Conservation (phyloP, 2,797 vertebrate species). For the Hemibagrus guttatus region DNA sequence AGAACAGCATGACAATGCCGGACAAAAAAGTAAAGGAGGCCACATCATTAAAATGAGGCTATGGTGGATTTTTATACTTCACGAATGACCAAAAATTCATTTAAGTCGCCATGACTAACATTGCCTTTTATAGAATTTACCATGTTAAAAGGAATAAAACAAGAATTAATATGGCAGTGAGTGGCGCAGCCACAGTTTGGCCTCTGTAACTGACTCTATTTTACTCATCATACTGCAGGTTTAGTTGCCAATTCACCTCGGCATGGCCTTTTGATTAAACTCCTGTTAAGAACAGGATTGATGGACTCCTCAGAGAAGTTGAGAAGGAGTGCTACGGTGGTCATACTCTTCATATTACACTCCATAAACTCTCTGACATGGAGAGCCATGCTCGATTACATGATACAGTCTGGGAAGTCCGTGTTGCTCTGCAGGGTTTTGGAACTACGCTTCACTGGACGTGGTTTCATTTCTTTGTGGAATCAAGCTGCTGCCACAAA, state of each 20-base stretch:
- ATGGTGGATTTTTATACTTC: slow-evolving; percentile 25
- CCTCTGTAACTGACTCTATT: slow-evolving; percentile 3
- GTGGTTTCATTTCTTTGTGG: slow-evolving; percentile 8
- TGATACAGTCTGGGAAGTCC: slow-evolving; percentile 22
- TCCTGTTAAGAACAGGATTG: slow-evolving; percentile 11
- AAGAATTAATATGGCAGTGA: not conserved
- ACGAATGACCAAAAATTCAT: slow-evolving; percentile 22
- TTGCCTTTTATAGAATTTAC: slow-evolving; percentile 1
- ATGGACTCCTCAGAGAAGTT: slow-evolving; percentile 12
- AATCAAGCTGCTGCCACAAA: slow-evolving; percentile 5
- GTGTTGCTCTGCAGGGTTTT: slow-evolving; percentile 4
- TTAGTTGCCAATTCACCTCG: slow-evolving; percentile 6
- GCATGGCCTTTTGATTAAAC: slow-evolving; percentile 12
- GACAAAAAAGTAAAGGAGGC: slow-evolving; percentile 36
- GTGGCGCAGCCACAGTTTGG: not conserved
- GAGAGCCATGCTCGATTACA: slow-evolving; percentile 10
- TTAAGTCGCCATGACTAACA: slow-evolving; percentile 9
- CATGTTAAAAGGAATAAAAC: not conserved
- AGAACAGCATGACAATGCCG: slow-evolving; percentile 30
- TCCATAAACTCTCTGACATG: slow-evolving; percentile 26
- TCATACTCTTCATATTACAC: slow-evolving; percentile 24
- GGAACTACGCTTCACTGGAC: not conserved
- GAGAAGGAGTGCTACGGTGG: not conserved
- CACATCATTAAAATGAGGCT: slow-evolving; percentile 36
- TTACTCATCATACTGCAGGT: slow-evolving; percentile 12